phyloP scores from a whole-genome alignment of 2,797 vertebrate genomes.

The Dendrocincla fuliginosa region DNA sequence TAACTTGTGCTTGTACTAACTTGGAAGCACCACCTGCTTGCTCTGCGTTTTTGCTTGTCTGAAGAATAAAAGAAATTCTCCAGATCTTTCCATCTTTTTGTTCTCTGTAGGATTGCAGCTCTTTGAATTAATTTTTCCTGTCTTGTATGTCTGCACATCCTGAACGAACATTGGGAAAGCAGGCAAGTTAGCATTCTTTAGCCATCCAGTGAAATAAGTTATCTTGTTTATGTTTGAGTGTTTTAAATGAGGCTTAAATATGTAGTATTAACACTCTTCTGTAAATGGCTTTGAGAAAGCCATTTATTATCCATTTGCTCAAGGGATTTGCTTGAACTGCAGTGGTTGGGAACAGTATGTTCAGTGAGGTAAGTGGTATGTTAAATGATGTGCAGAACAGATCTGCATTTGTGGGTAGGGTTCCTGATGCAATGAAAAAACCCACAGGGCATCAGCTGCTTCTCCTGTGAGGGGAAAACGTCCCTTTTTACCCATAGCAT shows the following conservation, averaged over 20 bases:
- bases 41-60: not conserved
- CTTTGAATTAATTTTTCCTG: not conserved
- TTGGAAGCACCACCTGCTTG: not conserved
- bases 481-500: not conserved
- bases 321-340: not conserved
- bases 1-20: not conserved
- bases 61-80: not conserved
- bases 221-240: not conserved
- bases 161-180: not conserved
- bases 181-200: not conserved
- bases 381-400: not conserved
- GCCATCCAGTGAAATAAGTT: not conserved
- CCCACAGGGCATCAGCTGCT: not conserved
- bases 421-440: not conserved
- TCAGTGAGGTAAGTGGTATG: not conserved
- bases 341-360: not conserved
- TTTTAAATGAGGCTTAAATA: conserved; percentile 8
- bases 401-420: not conserved
- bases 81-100: not conserved
- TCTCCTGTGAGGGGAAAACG: not conserved
- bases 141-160: not conserved
- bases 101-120: not conserved
- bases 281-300: not conserved
- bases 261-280: not conserved
- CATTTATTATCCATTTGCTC: conserved; percentile 15